Evolutionary conservation across 1,140 invertebrate species (phyloP), one percentile per base, ranked within the genome.

Genomic region (Harpegnathos saltator): DNA sequence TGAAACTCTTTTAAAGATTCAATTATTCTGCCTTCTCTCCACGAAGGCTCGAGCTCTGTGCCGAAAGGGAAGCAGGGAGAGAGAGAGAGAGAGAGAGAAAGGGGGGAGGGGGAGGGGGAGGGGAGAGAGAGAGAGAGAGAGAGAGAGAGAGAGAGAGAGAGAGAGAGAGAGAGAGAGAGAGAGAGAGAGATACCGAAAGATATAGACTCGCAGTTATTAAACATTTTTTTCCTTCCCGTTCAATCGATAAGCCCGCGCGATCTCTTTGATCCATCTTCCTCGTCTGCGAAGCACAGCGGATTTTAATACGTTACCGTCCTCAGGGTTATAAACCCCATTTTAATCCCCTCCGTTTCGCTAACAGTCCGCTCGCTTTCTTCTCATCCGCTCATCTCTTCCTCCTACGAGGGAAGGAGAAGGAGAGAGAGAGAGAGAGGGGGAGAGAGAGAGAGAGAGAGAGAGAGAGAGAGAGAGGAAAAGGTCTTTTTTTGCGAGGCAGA

Each of bases 231-330:
- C 63, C 24, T 58, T 69, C 56, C 75, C 52, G 50, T 80, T 71
- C 75, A 80, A 71, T 80, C 75, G 65, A 80, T 71, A 58, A 78
- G 63, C 38, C 3, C 33, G 19, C 75, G 52, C 75, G 52, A 71
- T 80, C 38, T 80, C 75, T 80, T 80, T 80, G 65, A 80, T 69
- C 65, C 38, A 48, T 71, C 65, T 80, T 77, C 17, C 22, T 9
- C 50, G 19, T 65, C 59, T 84, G 66, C 44, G 26, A 44, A 71
- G 29, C 52, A 38, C 50, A 50, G 52, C 52, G 24, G 14, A 81
- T 87, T 88, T 87, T 66, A 75, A 62, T 75, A 56, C 29, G 54
- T 69, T 61, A 52, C n/a, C 66, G 48, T 83, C 48, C 17, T 71
- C 33, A 38, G 54, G 44, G 33, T 44, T 77, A 54, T 86, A 77